Conservation (phyloP, 2,113 vertebrate species). For the Syngnathus floridae region DNA sequence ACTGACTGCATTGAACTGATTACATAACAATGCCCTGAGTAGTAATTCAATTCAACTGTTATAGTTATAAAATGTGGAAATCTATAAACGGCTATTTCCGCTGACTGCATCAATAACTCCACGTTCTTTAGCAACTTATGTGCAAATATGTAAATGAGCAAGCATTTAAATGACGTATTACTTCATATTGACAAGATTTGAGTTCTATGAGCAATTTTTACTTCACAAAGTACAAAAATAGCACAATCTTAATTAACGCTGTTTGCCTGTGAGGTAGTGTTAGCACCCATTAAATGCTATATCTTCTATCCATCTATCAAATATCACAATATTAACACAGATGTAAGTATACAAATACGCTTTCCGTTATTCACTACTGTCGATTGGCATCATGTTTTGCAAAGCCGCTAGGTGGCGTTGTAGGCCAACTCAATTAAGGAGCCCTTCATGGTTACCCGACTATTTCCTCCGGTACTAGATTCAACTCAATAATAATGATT, state of each 20-base stretch:
- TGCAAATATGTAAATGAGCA: not conserved
- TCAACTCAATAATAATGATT: too few relatives aligned
- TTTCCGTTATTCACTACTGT: too few relatives aligned
- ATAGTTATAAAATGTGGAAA: not conserved
- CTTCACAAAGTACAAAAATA: too few relatives aligned
- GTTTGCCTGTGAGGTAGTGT: too few relatives aligned
- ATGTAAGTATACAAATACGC: too few relatives aligned
- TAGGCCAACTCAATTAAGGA: not conserved
- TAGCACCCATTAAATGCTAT: too few relatives aligned
- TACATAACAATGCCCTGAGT: not conserved
- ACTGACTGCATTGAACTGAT: not conserved
- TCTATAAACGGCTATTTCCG: not conserved
- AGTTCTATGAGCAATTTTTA: too few relatives aligned
- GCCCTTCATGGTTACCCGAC: not conserved
- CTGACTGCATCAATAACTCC: not conserved
- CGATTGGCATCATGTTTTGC: not conserved
- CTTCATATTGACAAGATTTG: too few relatives aligned
- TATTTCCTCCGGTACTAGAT: not conserved
- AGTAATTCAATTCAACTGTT: not conserved
- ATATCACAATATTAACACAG: not conserved
- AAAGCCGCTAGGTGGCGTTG: conserved; percentile 1
- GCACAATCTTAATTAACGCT: too few relatives aligned
- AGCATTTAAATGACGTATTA: not conserved
- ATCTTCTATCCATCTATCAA: not conserved
- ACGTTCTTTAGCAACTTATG: too few relatives aligned